Evolutionary conservation across 2,888 invertebrate genomes (phyloP).

Genomic region (Cryptocephalus moraei): DNA sequence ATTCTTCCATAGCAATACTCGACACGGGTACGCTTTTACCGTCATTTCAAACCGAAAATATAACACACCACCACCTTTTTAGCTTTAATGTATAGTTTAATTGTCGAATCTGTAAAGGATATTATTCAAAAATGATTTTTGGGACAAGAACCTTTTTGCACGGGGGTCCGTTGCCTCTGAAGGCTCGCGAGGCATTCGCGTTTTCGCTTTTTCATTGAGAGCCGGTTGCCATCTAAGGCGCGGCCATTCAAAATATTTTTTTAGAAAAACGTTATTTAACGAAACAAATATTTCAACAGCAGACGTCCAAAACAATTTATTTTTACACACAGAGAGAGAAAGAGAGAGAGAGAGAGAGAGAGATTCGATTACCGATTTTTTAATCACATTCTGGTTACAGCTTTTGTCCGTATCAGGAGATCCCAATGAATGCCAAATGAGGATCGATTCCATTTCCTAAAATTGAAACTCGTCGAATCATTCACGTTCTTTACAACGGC

Average conservation of each 20-base stretch:
- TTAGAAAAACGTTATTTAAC: slow-evolving; percentile 4
- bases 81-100: slow-evolving; percentile 9
- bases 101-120: slow-evolving; percentile 4
- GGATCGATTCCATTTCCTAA: neutral
- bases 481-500: too few relatives aligned
- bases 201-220: slow-evolving; percentile 1
- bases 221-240: slow-evolving; percentile 4
- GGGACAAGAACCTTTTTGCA: neutral
- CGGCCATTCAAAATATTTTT: slow-evolving; percentile 5
- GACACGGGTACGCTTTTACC: slow-evolving; percentile 37
- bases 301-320: neutral
- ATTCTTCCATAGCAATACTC: slow-evolving; percentile 27
- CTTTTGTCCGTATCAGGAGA: neutral
- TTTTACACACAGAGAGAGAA: too few relatives aligned
- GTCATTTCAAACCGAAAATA: slow-evolving; percentile 35
- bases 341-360: too few relatives aligned
- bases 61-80: slow-evolving; percentile 34
- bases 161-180: neutral
- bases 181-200: slow-evolving; percentile 3
- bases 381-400: neutral
- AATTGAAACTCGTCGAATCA: neutral
- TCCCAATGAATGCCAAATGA: neutral
- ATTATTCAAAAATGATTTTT: slow-evolving; percentile 2
- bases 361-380: slow-evolving; percentile 2
- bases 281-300: slow-evolving; percentile 2